Evolutionary conservation across 2,888 invertebrate species (phyloP).

Genomic region (Eristalis arbustorum): DNA sequence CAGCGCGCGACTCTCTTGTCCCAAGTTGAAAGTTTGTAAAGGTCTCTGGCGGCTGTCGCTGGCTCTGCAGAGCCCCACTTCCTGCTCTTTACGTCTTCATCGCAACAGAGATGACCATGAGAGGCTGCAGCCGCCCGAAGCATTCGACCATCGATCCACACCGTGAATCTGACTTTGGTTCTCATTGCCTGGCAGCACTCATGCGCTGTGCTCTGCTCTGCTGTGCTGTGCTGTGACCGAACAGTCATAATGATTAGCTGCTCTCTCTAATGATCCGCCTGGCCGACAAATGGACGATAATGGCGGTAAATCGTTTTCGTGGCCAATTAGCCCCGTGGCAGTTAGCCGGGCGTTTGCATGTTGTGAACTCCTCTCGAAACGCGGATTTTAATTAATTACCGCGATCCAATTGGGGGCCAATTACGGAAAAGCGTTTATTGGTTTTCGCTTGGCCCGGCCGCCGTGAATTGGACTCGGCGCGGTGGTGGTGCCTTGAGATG

Average conservation of each 20-base stretch:
- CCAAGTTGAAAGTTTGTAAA: conserved; percentile 23
- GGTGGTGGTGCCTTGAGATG: not conserved
- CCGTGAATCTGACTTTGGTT: not conserved
- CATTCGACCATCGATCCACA: conserved; percentile 30
- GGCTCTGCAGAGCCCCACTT: not conserved
- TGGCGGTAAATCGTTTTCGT: conserved; percentile 62
- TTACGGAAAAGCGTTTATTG: conserved; percentile 50
- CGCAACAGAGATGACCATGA: conserved; percentile 43
- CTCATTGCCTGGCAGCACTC: not conserved
- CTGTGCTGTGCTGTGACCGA: not conserved
- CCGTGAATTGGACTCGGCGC: not conserved
- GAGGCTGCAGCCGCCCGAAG: conserved; percentile 29
- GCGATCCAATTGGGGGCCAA: conserved; percentile 56
- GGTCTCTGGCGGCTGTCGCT: not conserved
- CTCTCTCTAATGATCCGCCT: conserved; percentile 59
- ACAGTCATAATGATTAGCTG: conserved; percentile 53
- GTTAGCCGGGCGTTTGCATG: conserved; percentile 35
- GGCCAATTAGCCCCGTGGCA: conserved; percentile 68
- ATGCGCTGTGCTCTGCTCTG: too few relatives aligned
- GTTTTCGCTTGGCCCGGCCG: conserved; percentile 15
- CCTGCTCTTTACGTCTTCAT: conserved; percentile 22
- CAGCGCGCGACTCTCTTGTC: conserved; percentile 1
- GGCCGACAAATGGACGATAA: conserved; percentile 68
- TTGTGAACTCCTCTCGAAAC: conserved; percentile 35
- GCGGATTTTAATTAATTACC: conserved; percentile 64